Percentiles rank a stretch among this genome's conserved stretches.
These are phyloP conservation scores for Acleris holmiana DNA, from an alignment of 2,888 invertebrate species.

Conservation along the genomic window DNA sequence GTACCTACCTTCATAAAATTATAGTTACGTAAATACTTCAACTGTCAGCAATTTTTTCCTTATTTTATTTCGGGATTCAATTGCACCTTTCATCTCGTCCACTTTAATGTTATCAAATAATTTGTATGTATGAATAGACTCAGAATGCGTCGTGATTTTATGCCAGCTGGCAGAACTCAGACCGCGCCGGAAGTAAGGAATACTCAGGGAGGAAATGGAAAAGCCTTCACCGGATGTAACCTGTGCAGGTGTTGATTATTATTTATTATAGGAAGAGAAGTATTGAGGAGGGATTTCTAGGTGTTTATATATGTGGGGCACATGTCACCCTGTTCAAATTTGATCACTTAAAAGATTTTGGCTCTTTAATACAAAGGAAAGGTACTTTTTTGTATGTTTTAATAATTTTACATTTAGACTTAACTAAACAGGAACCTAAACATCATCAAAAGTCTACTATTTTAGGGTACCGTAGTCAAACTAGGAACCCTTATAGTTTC, in stretches of 20 bases:
- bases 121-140: conserved; percentile 30
- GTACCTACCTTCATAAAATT: no score
- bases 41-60: no score
- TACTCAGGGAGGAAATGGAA: conserved; percentile 67
- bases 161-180: conserved; percentile 26
- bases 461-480: no score
- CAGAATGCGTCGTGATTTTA: conserved; percentile 33
- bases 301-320: not conserved
- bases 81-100: conserved; percentile 3
- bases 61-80: not conserved
- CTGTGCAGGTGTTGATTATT: conserved; percentile 64
- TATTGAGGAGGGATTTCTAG: not conserved
- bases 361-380: no score
- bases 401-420: no score
- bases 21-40: no score
- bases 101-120: conserved; percentile 17
- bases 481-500: no score
- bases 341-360: no score
- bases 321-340: no score
- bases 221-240: conserved; percentile 66
- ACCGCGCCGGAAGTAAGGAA: conserved; percentile 57
- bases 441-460: no score
- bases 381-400: no score
- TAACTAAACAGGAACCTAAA: no score
- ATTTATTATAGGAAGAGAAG: conserved; percentile 12